A percentile compares a stretch with the other conserved stretches of the same genome.
Conservation (phyloP, 2,888 invertebrate species). For the Aphrophora alni region DNA sequence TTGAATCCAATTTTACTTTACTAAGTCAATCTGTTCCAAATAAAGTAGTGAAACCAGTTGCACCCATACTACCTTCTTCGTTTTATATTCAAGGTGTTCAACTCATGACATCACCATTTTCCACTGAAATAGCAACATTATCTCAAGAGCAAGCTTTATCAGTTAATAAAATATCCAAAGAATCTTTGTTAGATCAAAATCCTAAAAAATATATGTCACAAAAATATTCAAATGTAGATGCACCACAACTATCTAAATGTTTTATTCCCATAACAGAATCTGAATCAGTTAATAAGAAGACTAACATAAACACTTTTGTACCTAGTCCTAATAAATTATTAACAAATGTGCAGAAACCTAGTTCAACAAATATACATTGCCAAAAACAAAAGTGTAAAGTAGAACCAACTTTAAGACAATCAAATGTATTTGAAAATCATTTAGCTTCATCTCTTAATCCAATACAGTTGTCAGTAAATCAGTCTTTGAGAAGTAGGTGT, state of each 20-base stretch:
- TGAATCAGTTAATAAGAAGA: not conserved
- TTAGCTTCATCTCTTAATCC: not conserved
- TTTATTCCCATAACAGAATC: not conserved
- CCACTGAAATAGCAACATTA: not conserved
- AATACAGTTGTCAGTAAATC: not conserved
- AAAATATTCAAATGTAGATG: not conserved
- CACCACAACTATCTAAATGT: not conserved
- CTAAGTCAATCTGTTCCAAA: not conserved
- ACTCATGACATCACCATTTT: not conserved
- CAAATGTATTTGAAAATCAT: not conserved
- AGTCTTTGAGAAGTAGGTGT: not conserved
- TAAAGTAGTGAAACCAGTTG: not conserved
- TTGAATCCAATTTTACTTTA: not conserved
- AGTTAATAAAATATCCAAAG: not conserved
- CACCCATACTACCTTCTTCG: not conserved
- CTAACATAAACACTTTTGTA: not conserved
- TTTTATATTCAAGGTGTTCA: not conserved
- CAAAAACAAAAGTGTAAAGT: not conserved
- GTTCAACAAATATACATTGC: not conserved
- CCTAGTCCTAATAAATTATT: not conserved
- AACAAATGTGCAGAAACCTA: not conserved
- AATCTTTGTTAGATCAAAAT: not conserved
- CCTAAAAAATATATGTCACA: not conserved
- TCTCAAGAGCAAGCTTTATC: not conserved
- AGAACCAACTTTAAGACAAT: not conserved